These are phyloP conservation scores for Paracanthobrama guichenoti DNA, from an alignment of 2,113 vertebrate species.

Conservation along the genomic window DNA sequence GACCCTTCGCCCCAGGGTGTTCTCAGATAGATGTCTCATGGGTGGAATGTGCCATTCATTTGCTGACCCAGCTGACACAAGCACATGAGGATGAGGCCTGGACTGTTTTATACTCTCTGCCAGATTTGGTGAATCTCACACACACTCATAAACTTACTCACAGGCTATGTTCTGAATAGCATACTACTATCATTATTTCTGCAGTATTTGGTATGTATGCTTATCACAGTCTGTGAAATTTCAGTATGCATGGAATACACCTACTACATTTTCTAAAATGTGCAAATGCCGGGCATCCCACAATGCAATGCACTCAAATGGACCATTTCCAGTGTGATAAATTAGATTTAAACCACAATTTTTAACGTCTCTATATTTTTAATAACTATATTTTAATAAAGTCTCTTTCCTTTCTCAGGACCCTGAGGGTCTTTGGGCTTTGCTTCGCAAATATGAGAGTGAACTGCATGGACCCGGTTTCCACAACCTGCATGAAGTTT, in stretches of 20 bases:
- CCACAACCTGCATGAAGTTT: conserved; percentile 35
- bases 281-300: no score
- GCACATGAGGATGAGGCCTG: conserved; percentile 49
- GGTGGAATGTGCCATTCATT: conserved; percentile 42
- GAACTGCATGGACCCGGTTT: conserved; percentile 33
- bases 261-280: no score
- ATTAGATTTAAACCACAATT: no score
- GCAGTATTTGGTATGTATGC: no score
- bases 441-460: conserved; percentile 44
- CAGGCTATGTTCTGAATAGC: not conserved
- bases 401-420: conserved; percentile 19
- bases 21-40: conserved; percentile 37
- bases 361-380: no score
- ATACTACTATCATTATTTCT: no score
- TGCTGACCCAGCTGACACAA: conserved; percentile 46
- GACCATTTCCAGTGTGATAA: no score
- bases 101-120: conserved; percentile 32
- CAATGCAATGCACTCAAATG: no score
- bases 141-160: not conserved
- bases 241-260: no score
- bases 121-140: conserved; percentile 32
- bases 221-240: no score
- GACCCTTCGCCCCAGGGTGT: not conserved
- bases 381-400: no score
- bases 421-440: not conserved